A percentile compares a stretch with the other conserved stretches of the same genome.
phyloP scores from a whole-genome alignment of 2,113 vertebrate genomes.

The Mustelus asterias region DNA sequence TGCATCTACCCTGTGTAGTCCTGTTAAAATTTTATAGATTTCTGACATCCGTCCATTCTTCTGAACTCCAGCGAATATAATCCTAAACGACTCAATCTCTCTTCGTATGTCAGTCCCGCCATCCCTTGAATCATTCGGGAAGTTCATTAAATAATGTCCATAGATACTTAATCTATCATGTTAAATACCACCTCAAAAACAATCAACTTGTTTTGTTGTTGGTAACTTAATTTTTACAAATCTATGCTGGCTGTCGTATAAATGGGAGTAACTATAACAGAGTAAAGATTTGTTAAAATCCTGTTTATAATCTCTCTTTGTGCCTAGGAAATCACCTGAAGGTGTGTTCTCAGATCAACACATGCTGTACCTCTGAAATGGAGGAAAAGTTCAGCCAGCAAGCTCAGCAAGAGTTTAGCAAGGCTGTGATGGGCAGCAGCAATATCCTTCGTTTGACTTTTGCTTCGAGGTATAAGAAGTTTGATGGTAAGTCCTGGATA shows the following conservation, averaged over 20 bases:
- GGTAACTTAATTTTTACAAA: neutral
- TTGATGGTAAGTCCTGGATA: conserved; percentile 62
- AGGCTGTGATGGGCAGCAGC: conserved; percentile 71
- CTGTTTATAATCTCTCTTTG: neutral
- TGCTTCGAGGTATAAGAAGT: conserved; percentile 80
- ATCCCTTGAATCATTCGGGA: no score
- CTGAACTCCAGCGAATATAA: no score
- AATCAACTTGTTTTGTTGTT: neutral
- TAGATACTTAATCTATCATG: no score
- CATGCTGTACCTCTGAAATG: conserved; percentile 96
- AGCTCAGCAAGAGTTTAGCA: conserved; percentile 83
- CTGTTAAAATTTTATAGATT: no score
- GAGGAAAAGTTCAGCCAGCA: conserved; percentile 90
- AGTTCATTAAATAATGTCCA: no score
- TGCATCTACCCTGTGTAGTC: no score
- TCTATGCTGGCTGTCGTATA: neutral
- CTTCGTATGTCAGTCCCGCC: no score
- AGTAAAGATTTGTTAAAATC: neutral
- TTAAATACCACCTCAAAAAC: neutral
- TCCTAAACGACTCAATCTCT: no score
- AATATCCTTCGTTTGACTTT: conserved; percentile 77
- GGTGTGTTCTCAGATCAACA: conserved; percentile 84
- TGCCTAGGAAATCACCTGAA: conserved; percentile 80
- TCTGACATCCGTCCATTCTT: no score
- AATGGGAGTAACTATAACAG: neutral